These are phyloP conservation scores for Cryptoleucopteryx plumbea DNA, from an alignment of 2,113 vertebrate species.

Conservation along the genomic window DNA sequence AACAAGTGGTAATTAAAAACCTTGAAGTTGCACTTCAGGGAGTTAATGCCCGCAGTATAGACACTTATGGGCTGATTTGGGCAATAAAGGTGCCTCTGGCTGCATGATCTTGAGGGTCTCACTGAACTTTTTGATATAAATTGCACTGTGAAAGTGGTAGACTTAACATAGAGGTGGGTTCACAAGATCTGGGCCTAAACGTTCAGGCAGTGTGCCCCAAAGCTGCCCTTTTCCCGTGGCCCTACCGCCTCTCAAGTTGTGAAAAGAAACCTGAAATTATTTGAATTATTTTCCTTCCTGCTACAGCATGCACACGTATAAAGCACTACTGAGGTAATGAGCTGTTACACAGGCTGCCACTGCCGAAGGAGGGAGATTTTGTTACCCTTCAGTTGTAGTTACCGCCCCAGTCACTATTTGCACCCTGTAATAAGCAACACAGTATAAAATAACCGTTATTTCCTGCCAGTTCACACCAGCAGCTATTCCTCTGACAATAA, in stretches of 20 bases:
- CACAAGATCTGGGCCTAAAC: not conserved
- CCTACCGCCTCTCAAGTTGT: too few relatives aligned
- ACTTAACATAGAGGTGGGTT: accelerated
- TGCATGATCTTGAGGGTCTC: not conserved
- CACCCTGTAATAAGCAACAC: accelerated
- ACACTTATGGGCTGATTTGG: not conserved
- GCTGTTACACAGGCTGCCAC: not conserved
- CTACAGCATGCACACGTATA: accelerated
- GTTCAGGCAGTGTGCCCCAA: not conserved
- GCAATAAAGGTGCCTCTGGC: not conserved
- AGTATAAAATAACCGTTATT: accelerated
- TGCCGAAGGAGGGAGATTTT: too few relatives aligned
- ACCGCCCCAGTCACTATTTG: accelerated
- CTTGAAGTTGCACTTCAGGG: not conserved
- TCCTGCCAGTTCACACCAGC: too few relatives aligned
- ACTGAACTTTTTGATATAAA: not conserved
- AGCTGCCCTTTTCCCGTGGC: not conserved
- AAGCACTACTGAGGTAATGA: not conserved
- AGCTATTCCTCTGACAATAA: accelerated
- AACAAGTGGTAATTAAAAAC: not conserved
- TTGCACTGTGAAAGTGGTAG: not conserved
- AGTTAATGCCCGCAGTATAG: not conserved
- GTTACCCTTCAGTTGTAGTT: accelerated
- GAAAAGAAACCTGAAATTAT: not conserved
- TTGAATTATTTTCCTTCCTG: not conserved